Conservation (phyloP, 2,888 invertebrate genomes). For the Fragum sueziense region DNA sequence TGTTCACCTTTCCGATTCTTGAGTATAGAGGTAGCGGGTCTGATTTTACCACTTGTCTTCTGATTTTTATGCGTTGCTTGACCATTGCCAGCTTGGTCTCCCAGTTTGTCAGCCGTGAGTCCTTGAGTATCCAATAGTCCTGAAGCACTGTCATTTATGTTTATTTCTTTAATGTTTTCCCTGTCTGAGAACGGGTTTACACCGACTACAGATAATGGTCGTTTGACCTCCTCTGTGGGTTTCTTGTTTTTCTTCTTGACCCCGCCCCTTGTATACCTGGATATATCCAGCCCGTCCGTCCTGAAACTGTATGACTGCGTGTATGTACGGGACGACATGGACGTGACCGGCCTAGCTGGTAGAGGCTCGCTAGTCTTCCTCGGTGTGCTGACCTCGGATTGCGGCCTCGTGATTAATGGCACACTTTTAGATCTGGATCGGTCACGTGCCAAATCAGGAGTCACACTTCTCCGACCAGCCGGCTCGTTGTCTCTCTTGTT, state of each 20-base stretch:
- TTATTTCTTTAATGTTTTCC: neutral
- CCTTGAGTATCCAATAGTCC: neutral
- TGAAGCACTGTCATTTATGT: neutral
- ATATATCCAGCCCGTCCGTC: slow-evolving; percentile 50
- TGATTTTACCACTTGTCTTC: neutral
- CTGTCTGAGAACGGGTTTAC: neutral
- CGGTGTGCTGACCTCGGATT: slow-evolving; percentile 17
- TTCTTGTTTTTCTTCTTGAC: slow-evolving; percentile 25
- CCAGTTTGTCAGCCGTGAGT: no score
- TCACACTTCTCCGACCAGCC: neutral
- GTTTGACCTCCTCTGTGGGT: slow-evolving; percentile 14
- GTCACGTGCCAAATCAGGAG: neutral
- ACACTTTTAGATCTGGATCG: slow-evolving; percentile 1
- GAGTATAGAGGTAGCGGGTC: neutral
- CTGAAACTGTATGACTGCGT: slow-evolving; percentile 55
- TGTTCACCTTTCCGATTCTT: neutral
- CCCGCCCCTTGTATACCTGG: slow-evolving; percentile 29
- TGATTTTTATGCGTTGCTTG: neutral
- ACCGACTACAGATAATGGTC: neutral
- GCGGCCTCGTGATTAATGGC: slow-evolving; percentile 9
- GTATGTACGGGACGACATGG: slow-evolving; percentile 44
- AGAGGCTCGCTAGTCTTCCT: neutral
- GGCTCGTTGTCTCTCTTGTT: slow-evolving; percentile 23
- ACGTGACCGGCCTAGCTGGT: slow-evolving; percentile 27
- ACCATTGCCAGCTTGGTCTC: no score